Conservation (phyloP, 2,888 invertebrate genomes). For the Oconnorella tubifera region DNA sequence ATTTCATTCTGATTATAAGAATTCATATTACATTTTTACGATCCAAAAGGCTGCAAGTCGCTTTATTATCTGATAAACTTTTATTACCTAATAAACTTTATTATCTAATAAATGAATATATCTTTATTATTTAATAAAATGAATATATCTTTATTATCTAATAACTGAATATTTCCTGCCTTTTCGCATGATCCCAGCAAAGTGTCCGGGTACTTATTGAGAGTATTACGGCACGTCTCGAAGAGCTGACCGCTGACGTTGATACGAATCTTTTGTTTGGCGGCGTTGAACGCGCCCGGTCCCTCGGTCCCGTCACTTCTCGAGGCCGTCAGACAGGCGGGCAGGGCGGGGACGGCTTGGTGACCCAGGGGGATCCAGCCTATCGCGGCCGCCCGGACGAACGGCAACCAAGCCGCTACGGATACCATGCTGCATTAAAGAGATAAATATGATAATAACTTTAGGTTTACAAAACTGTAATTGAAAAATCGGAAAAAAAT, state of each 20-base stretch:
- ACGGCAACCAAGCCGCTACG: slow-evolving; percentile 99
- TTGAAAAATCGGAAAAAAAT: not conserved
- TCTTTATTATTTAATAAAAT: no score
- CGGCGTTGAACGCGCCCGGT: no score
- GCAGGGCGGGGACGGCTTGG: slow-evolving; percentile 93
- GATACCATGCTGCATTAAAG: slow-evolving; percentile 75
- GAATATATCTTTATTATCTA: no score
- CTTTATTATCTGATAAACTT: no score
- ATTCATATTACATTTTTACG: no score
- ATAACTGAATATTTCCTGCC: no score
- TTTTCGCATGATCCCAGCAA: slow-evolving; percentile 92
- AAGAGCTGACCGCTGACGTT: slow-evolving; percentile 93
- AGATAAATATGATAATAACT: not conserved
- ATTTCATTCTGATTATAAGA: no score
- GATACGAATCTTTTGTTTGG: slow-evolving; percentile 79
- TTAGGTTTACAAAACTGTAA: not conserved
- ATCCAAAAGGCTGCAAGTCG: no score
- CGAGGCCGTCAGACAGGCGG: slow-evolving; percentile 61
- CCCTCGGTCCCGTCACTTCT: slow-evolving; percentile 59
- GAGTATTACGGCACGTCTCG: slow-evolving; percentile 98
- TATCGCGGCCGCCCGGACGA: slow-evolving; percentile 99
- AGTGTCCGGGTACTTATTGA: slow-evolving; percentile 99
- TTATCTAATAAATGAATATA: no score
- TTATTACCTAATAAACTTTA: no score
- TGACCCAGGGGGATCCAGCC: slow-evolving; percentile 99